phyloP scores from a whole-genome alignment of 2,888 invertebrate genomes.

The Rhaphigaster nebulosa region DNA sequence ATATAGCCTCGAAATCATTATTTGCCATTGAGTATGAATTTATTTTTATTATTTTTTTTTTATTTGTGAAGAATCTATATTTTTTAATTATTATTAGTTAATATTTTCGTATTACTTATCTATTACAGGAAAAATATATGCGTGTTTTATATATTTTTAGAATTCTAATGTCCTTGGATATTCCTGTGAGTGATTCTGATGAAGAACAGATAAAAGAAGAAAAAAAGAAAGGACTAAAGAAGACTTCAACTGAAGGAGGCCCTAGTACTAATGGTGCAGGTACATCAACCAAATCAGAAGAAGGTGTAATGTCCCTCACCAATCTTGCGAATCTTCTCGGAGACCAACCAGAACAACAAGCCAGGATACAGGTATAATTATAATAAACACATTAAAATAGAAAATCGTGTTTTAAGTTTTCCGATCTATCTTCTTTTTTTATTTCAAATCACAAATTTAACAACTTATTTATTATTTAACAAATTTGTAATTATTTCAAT shows the following conservation, averaged over 20 bases:
- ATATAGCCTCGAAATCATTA: too few species aligned
- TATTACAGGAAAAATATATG: background rate
- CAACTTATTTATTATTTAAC: background rate
- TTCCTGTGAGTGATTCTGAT: conserved; percentile 74
- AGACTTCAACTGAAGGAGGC: conserved; percentile 9
- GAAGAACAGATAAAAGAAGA: conserved; percentile 62
- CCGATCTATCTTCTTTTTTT: background rate
- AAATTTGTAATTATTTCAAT: background rate
- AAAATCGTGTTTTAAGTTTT: background rate
- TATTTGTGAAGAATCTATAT: background rate
- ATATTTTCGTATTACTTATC: background rate
- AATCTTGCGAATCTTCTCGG: conserved; percentile 62
- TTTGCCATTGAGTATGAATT: too few species aligned
- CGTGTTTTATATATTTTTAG: conserved; percentile 70
- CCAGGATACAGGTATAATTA: conserved; percentile 61
- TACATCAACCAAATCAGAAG: conserved; percentile 65
- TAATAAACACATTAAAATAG: background rate
- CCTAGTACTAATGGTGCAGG: conserved; percentile 16
- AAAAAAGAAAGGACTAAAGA: conserved; percentile 56
- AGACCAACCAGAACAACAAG: conserved; percentile 63
- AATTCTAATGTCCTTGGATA: conserved; percentile 81
- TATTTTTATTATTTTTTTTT: background rate
- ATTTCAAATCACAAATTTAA: background rate
- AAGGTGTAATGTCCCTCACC: conserved; percentile 62
- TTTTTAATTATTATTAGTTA: conserved; percentile 45